Evolutionary conservation across 2,113 vertebrate genomes (phyloP).

Genomic region (Alexandromys fortis): DNA sequence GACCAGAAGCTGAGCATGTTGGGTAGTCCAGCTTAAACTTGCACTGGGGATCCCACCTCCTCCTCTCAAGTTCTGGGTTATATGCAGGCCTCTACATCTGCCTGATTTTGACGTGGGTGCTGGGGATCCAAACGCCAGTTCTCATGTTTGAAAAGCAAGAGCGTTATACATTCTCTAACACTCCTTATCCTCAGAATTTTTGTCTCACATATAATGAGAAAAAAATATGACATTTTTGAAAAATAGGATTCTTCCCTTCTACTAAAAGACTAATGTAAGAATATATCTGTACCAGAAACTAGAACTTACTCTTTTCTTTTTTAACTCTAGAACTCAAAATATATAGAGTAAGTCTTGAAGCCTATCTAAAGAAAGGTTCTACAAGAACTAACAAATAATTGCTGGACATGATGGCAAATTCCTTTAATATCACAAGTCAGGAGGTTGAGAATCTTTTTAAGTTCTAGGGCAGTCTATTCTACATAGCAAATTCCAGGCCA

Average conservation of each 20-base stretch:
- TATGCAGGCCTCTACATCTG: not conserved
- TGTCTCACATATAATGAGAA: slow-evolving; percentile 12
- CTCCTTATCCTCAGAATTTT: not conserved
- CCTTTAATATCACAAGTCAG: not conserved
- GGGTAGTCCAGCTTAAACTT: not conserved
- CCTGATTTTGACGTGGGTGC: not conserved
- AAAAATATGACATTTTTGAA: slow-evolving; percentile 8
- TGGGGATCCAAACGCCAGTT: not conserved
- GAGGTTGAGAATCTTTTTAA: not conserved
- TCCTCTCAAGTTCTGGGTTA: not conserved
- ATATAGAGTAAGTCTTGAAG: not conserved
- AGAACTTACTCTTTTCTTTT: not conserved
- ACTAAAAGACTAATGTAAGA: slow-evolving; percentile 32
- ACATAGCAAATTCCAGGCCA: not conserved
- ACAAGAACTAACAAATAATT: not conserved
- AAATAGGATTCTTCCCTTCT: not conserved
- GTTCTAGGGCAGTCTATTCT: not conserved
- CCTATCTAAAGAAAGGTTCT: not conserved
- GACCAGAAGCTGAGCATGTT: too few species aligned
- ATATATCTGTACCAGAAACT: not conserved
- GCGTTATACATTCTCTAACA: not conserved
- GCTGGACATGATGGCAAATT: not conserved
- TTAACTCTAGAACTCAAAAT: not conserved
- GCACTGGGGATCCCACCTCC: not conserved
- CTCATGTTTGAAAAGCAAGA: not conserved